phyloP scores from a whole-genome alignment of 2,113 vertebrate species.

The Tachysurus fulvidraco region DNA sequence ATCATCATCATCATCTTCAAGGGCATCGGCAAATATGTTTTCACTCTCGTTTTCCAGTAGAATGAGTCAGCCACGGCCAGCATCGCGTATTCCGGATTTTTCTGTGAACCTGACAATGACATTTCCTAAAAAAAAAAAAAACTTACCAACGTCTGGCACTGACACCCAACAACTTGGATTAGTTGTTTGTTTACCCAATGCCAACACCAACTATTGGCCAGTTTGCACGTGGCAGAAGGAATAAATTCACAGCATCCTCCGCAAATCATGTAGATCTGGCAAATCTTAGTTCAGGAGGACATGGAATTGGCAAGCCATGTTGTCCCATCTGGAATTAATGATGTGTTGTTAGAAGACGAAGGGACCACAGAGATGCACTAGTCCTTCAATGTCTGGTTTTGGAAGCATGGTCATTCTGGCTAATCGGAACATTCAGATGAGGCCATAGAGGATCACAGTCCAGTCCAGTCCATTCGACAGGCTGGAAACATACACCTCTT shows the following conservation, averaged over 20 bases:
- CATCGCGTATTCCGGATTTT: constrained; percentile 48
- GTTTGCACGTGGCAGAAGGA: constrained; percentile 56
- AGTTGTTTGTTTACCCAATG: constrained; percentile 51
- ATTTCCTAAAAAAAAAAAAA: constrained; percentile 28
- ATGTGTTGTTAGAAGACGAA: constrained; percentile 49
- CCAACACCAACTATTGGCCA: constrained; percentile 49
- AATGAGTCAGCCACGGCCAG: constrained; percentile 45
- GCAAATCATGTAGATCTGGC: constrained; percentile 51
- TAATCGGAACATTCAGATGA: constrained; percentile 30
- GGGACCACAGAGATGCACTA: constrained; percentile 20
- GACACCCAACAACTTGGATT: constrained; percentile 40
- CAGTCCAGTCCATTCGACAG: neutral
- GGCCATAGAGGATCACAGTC: constrained; percentile 12
- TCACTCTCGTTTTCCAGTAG: constrained; percentile 51
- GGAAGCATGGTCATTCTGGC: neutral
- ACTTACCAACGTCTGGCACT: constrained; percentile 40
- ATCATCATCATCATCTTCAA: constrained; percentile 54
- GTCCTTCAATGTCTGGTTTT: constrained; percentile 24
- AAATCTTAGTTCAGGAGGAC: constrained; percentile 45
- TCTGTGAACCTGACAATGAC: constrained; percentile 44
- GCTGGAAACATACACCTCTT: constrained; percentile 3
- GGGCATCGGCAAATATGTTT: constrained; percentile 56
- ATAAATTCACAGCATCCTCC: constrained; percentile 46
- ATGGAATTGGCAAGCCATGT: constrained; percentile 35
- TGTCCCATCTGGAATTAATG: constrained; percentile 52